A percentile compares a stretch with the other conserved stretches of the same genome.
phyloP scores from a whole-genome alignment of 2,113 vertebrate species.

The Ophthalmolycus amberensis region DNA sequence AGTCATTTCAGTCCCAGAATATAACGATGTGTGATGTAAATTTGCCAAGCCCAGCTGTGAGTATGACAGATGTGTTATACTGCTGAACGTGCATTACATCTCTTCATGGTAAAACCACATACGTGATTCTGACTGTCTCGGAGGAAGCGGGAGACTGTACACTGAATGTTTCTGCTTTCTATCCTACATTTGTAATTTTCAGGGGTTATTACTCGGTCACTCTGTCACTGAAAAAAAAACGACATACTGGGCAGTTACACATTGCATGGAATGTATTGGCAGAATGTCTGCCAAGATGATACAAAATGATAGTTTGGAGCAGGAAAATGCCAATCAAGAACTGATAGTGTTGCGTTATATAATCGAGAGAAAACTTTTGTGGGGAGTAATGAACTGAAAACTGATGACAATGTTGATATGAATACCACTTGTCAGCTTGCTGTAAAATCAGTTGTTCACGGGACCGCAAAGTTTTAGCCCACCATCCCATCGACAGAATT shows the following conservation, averaged over 20 bases:
- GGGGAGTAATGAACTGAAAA: neutral
- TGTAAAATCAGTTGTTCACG: neutral
- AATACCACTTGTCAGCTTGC: neutral
- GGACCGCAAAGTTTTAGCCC: neutral
- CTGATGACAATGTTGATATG: neutral
- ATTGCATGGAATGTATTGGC: neutral
- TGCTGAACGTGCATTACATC: conserved; percentile 21
- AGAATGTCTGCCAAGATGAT: neutral
- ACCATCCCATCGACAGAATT: neutral
- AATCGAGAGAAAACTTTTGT: neutral
- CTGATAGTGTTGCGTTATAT: neutral
- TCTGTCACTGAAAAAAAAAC: neutral
- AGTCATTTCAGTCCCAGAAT: conserved; percentile 19
- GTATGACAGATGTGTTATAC: conserved; percentile 7
- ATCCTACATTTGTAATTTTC: neutral
- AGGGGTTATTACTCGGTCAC: neutral
- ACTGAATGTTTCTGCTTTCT: conserved; percentile 17
- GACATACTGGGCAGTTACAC: neutral
- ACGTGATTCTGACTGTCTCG: neutral
- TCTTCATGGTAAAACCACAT: conserved; percentile 1
- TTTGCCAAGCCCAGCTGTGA: conserved; percentile 21
- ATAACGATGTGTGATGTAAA: conserved; percentile 19
- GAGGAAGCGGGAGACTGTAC: neutral
- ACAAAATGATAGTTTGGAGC: neutral
- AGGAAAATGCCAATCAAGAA: neutral